Conservation (phyloP, 1,140 invertebrate genomes). For the Drosophila biarmipes region DNA sequence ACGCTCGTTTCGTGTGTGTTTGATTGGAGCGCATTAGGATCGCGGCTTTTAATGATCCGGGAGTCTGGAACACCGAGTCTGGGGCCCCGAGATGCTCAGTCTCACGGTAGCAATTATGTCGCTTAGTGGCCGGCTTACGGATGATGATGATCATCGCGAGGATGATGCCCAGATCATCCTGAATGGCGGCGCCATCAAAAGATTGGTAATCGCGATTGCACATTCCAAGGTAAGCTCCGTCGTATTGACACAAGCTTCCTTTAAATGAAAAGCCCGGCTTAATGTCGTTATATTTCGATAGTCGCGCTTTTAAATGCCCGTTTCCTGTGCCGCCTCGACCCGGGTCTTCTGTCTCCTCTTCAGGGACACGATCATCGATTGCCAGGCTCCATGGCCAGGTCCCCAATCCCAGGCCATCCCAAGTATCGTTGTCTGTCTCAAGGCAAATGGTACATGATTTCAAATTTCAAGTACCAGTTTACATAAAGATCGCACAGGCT, state of each 20-base stretch:
- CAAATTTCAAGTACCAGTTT: constrained; percentile 83
- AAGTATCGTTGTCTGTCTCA: constrained; percentile 57
- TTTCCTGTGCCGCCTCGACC: constrained; percentile 69
- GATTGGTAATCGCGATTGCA: constrained; percentile 53
- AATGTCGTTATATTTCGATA: constrained; percentile 81
- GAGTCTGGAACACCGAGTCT: constrained; percentile 18
- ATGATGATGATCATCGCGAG: constrained; percentile 42
- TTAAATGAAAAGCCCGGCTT: constrained; percentile 48
- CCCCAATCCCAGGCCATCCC: constrained; percentile 29
- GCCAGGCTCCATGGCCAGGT: constrained; percentile 33
- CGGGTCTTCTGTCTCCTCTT: constrained; percentile 27
- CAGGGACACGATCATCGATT: constrained; percentile 75
- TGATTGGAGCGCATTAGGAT: constrained; percentile 82
- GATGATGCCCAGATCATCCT: constrained; percentile 22
- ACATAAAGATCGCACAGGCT: constrained; percentile 67
- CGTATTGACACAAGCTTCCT: constrained; percentile 81
- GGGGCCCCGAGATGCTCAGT: constrained; percentile 17
- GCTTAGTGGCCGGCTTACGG: constrained; percentile 67
- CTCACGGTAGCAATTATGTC: constrained; percentile 83
- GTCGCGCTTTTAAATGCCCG: constrained; percentile 78
- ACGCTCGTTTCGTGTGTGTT: constrained; percentile 83
- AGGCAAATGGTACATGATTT: constrained; percentile 83
- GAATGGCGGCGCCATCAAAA: constrained; percentile 75
- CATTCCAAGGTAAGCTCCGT: constrained; percentile 67
- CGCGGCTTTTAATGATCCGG: constrained; percentile 66